Evolutionary conservation across 2,113 vertebrate genomes (phyloP), one percentile per base, ranked within the genome.

Genomic region (Capreolus pygargus): DNA sequence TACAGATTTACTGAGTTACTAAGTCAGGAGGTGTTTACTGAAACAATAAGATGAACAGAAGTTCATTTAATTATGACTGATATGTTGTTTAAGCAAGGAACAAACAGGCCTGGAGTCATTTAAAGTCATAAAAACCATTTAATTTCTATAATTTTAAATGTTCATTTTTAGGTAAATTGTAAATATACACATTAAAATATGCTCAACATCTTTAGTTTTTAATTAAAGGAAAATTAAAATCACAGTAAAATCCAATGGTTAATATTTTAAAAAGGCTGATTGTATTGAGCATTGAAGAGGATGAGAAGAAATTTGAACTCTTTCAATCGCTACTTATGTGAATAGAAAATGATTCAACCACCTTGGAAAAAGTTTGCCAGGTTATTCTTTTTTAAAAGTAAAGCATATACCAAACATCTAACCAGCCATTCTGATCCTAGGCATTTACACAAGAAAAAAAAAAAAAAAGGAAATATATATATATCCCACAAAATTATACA

Each of bases 141-240:
- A 54, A 94, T 67, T 88, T 85, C 16, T 96, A 1, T 64, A 83
- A 55, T 36, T 64, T 85, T 28, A 84, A 74, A 96, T 60, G 15
- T 60, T 30, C 12, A 43, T 2, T 86, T 55, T 89, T 70, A 55
- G 9, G 17, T 57, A 57, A 90, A 64, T 85, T 92, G 5, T 10
- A 76, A 70, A 64, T 47, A 36, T 4, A 28, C 11, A 81, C 25
- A 67, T 85, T 76, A 82, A 81, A 36, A 52, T 54, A 57, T 47
- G 2, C 12, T 39, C 57, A 47, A 50, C 13, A 28, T 52, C 4
- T 33, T 92, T 36, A 50, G 28, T 67, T 61, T 92, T 30, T 79
- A 74, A 88, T 96, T 2, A 55, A 58, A 79, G 54, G 19, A 33
- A 91, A 81, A 88, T 85, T 91, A 54, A 87, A 94, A 61, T 14